Percentiles rank a stretch among this genome's conserved stretches.
Evolutionary conservation across 23 tunicate genomes (phyloP).

Genomic region (Aplidium turbinatum): DNA sequence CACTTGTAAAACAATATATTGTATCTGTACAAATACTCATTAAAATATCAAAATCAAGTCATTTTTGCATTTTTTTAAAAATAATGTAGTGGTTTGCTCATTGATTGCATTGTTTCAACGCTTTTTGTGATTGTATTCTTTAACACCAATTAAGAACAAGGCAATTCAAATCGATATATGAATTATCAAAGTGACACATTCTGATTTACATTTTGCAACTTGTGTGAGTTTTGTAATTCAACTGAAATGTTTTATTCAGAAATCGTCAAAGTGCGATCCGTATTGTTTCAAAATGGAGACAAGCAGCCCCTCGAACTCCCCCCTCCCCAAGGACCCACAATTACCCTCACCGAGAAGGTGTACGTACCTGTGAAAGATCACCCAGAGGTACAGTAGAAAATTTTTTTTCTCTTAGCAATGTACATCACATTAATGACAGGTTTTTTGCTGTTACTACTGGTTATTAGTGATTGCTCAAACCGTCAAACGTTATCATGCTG

Average conservation of each 20-base stretch:
- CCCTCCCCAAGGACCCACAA: conserved; percentile 88
- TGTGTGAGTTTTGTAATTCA: neutral
- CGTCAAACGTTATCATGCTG: no score
- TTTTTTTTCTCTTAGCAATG: neutral
- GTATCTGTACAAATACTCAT: no score
- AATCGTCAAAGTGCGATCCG: conserved; percentile 98
- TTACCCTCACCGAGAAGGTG: conserved; percentile 89
- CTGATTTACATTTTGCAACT: no score
- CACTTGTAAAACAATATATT: no score
- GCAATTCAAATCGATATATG: neutral
- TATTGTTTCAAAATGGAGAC: conserved; percentile 97
- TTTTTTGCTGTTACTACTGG: no score
- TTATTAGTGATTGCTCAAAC: no score
- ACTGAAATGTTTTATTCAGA: conserved; percentile 53
- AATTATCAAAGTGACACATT: neutral
- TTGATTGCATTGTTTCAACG: no score
- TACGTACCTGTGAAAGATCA: conserved; percentile 97
- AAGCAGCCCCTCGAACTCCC: conserved; percentile 93
- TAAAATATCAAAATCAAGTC: no score
- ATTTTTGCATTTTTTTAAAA: no score
- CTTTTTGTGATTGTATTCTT: no score
- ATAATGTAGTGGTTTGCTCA: no score
- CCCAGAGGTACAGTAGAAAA: conserved; percentile 74
- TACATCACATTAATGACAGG: no score
- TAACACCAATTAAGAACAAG: neutral